Conservation (phyloP, 2,797 vertebrate genomes). For the Bradypus variegatus region DNA sequence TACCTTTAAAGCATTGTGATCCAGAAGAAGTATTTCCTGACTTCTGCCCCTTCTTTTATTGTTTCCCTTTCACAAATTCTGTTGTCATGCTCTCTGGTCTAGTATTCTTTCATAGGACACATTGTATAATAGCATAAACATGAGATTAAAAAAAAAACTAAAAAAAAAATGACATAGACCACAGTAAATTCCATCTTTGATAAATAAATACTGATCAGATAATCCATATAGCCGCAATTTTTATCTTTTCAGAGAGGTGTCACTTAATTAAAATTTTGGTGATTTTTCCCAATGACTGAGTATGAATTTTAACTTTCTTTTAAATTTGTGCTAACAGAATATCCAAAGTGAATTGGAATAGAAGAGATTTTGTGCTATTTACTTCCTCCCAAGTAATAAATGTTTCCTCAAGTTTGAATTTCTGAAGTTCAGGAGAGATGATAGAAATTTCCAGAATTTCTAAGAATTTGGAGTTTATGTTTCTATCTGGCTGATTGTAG, state of each 20-base stretch:
- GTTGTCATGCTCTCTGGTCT: background rate
- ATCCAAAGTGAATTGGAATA: background rate
- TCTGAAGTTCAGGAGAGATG: background rate
- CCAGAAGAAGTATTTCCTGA: background rate
- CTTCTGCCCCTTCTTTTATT: background rate
- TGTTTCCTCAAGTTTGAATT: background rate
- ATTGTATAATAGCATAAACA: background rate
- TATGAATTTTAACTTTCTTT: conserved; percentile 11
- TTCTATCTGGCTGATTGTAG: background rate
- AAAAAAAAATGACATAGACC: background rate
- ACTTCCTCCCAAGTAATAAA: background rate
- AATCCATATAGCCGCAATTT: background rate
- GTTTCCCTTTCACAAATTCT: background rate
- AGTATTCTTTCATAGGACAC: background rate
- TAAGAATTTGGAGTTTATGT: background rate
- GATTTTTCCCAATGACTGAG: background rate
- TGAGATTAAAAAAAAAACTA: background rate
- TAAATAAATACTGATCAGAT: conserved; percentile 1
- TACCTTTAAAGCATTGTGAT: background rate
- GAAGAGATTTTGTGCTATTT: background rate
- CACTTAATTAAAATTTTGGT: background rate
- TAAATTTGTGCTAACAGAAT: background rate
- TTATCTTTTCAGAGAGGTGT: background rate
- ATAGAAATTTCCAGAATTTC: background rate
- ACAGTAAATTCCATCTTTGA: background rate